phyloP scores from a whole-genome alignment of 92 coral and sea anemone genomes.

The Montipora capitata region DNA sequence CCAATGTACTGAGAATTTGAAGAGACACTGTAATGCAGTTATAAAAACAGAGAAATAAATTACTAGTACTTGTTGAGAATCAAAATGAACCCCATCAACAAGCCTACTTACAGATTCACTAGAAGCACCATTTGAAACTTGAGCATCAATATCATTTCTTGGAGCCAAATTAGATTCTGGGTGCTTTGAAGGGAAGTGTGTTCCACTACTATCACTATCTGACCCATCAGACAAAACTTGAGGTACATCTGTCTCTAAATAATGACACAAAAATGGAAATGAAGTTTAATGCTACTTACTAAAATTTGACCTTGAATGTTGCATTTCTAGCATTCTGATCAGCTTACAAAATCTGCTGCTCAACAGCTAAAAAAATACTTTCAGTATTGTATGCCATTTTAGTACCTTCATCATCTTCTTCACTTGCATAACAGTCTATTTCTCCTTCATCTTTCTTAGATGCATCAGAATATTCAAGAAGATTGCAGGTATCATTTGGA shows the following conservation, averaged over 20 bases:
- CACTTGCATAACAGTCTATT: conserved; percentile 35
- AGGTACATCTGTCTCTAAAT: conserved; percentile 11
- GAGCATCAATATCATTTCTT: not conserved
- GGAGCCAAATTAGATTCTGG: not conserved
- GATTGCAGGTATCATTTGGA: conserved; percentile 32
- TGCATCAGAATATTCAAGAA: conserved; percentile 4
- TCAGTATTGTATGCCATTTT: not conserved
- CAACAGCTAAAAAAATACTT: too few species aligned
- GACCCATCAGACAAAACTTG: conserved; percentile 12
- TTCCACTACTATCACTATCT: not conserved
- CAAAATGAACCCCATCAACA: not conserved
- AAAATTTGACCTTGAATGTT: not conserved
- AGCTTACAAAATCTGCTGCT: too few species aligned
- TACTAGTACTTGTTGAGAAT: too few species aligned
- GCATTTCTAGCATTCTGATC: too few species aligned
- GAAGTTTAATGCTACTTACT: not conserved
- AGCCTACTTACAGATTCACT: not conserved
- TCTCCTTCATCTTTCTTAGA: conserved; percentile 3
- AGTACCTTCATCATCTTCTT: conserved; percentile 39
- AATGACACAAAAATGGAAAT: not conserved
- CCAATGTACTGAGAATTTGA: too few species aligned
- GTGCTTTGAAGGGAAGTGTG: conserved; percentile 1
- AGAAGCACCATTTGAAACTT: not conserved
- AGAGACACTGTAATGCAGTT: too few species aligned
- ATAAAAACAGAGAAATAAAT: too few species aligned